phyloP scores from a whole-genome alignment of 2,888 invertebrate species.

The Ennomos erosarius region DNA sequence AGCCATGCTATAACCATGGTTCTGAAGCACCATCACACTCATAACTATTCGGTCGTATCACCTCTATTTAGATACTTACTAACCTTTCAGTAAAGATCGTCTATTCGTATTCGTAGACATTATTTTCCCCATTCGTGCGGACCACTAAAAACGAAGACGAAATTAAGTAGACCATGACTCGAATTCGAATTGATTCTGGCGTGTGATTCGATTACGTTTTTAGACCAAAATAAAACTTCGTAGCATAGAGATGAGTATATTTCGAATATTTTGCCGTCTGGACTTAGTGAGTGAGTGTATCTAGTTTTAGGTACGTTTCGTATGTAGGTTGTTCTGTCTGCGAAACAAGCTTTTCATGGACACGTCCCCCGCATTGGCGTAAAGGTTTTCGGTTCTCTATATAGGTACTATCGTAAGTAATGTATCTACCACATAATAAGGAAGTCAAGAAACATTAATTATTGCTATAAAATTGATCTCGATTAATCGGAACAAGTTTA shows the following conservation, averaged over 20 bases:
- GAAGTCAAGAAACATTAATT: too few species aligned
- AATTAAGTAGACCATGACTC: conserved; percentile 36
- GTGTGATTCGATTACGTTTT: conserved; percentile 36
- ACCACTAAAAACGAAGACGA: conserved; percentile 23
- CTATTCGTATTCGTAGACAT: conserved; percentile 5
- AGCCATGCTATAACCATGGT: not conserved
- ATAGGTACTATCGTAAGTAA: too few species aligned
- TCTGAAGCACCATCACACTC: not conserved
- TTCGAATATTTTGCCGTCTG: conserved; percentile 6
- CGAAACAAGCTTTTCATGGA: too few species aligned
- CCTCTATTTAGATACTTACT: not conserved
- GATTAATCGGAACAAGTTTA: too few species aligned
- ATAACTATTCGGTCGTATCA: not conserved
- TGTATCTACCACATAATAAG: too few species aligned
- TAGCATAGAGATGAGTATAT: conserved; percentile 6
- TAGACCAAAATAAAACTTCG: conserved; percentile 18
- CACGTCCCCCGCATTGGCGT: too few species aligned
- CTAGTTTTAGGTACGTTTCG: too few species aligned
- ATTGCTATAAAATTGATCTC: too few species aligned
- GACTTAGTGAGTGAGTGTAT: not conserved
- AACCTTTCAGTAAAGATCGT: conserved; percentile 8
- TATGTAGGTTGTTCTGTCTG: not conserved
- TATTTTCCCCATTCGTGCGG: conserved; percentile 22
- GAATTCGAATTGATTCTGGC: conserved; percentile 31
- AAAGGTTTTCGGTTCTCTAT: too few species aligned